Conservation (phyloP, 2,797 vertebrate species). For the Dermochelys coriacea region DNA sequence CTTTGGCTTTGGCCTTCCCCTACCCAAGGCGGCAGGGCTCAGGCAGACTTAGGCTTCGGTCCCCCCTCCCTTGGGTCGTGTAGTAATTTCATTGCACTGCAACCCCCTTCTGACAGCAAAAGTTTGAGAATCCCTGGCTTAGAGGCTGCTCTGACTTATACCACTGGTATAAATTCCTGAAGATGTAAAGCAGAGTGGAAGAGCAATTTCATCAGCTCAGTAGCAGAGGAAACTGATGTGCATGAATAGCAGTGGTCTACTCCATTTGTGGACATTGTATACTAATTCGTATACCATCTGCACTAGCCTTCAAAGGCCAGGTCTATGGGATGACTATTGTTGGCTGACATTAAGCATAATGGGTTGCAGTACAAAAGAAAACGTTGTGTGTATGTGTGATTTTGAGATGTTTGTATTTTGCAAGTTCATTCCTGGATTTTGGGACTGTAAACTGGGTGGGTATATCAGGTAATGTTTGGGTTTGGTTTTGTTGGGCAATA, state of each 20-base stretch:
- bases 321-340: not conserved
- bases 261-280: rapidly evolving
- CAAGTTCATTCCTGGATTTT: not conserved
- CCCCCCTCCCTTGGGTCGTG: too few species aligned
- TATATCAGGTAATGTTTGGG: not conserved
- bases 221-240: not conserved
- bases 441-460: slow-evolving; percentile 38
- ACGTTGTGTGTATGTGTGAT: not conserved
- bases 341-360: not conserved
- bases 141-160: not conserved
- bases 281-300: not conserved
- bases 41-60: too few species aligned
- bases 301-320: not conserved
- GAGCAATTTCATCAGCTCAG: not conserved
- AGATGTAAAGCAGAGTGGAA: not conserved
- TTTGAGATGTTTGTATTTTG: not conserved
- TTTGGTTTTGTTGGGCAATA: not conserved
- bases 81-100: too few species aligned
- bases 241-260: not conserved
- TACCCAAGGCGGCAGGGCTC: too few species aligned
- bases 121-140: too few species aligned
- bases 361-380: not conserved
- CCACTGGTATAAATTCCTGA: not conserved
- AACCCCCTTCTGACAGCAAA: too few species aligned
- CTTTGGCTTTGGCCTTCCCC: too few species aligned